Evolutionary conservation across 1,140 invertebrate genomes (phyloP).

Genomic region (Argopecten irradians): DNA sequence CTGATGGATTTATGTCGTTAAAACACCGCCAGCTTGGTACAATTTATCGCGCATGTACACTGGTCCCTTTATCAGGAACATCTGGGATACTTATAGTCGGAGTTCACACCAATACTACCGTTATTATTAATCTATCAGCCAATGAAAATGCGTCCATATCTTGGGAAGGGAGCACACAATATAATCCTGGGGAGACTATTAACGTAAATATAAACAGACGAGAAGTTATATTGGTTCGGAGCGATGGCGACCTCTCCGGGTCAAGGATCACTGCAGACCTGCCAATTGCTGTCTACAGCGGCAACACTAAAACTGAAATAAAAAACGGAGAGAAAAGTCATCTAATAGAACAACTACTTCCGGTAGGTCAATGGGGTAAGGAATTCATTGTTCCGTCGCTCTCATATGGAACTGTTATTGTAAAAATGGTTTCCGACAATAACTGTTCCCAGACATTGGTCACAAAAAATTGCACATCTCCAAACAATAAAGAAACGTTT

Average conservation of each 20-base stretch:
- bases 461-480: neutral
- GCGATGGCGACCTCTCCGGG: neutral
- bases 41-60: neutral
- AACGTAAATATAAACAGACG: neutral
- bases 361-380: neutral
- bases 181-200: neutral
- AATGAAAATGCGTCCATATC: neutral
- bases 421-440: neutral
- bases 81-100: neutral
- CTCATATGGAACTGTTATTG: neutral
- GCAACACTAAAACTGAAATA: neutral
- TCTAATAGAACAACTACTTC: neutral
- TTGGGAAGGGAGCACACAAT: neutral
- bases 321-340: neutral
- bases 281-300: neutral
- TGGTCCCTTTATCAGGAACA: neutral
- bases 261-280: neutral
- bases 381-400: neutral
- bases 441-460: neutral
- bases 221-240: neutral
- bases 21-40: neutral
- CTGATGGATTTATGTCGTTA: neutral
- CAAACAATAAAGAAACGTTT: neutral
- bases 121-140: neutral
- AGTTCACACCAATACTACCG: neutral